Evolutionary conservation across 2,797 vertebrate genomes (phyloP), one percentile per base, ranked within the genome.

Genomic region (Platyrinchus mystaceus): DNA sequence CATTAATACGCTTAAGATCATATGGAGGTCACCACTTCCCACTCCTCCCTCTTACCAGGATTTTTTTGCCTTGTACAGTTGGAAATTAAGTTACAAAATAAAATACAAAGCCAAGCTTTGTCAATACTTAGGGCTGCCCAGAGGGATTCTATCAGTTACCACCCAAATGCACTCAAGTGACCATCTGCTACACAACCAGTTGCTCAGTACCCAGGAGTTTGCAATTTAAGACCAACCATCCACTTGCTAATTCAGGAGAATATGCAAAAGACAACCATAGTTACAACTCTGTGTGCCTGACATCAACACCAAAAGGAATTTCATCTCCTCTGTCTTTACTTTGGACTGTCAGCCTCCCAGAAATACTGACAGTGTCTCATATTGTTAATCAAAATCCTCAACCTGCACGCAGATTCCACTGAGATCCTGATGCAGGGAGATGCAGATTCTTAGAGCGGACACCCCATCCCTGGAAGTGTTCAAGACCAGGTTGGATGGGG

Each of bases 111-210:
- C 10, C 53, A 43, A 50, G 36, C 41, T 88, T 62, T 28, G 14
- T 43, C 68, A 55, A 26, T 24, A 30, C 6, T 37, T 3, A 7
- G 23, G 28, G 34, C 43, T 81, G 46, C 28, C 22, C 53, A 12
- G 34, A 3, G 19, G 30, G 43, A 43, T 36, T 47, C 2, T 15
- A 12, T 27, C 64, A 47, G 36, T 32, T 46, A 22, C 15, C 10
- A 10, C 50, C 16, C 60, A 77, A 9, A 50, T 10, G 17, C 46
- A 66, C 6, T 32, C 60, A 55, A 7, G 23, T 59, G n/a, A 43
- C 6, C 0, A 0, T 14, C 39, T 68, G 50, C 10, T 23, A 28
- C 30, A 32, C 32, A 66, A 24, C 32, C 44, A 53, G 5, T 4
- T 58, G 44, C 24, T 49, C 39, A 14, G 22, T 14, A 75, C 22